Base-by-base conservation (phyloP, 2,797 vertebrate species). In the Zenarchopterus dispar region DNA sequence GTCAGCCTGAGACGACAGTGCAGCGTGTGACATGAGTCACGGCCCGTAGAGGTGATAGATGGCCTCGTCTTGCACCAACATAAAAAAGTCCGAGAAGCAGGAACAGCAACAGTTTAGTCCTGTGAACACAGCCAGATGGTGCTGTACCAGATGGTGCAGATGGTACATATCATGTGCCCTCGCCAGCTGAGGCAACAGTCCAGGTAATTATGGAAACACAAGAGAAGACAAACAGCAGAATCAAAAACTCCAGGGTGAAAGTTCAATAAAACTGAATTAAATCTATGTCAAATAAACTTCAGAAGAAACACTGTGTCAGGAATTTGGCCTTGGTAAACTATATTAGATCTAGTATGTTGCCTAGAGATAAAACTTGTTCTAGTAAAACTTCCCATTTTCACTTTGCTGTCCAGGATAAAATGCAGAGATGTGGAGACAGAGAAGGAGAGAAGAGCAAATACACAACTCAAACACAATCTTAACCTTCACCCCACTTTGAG, bases 1-100 rank as follows among this genome's bases (percentile, higher is more conserved):
- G 36, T 39, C 13, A 5, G 11, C 95, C 95, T 28, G 95, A 94
- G 69, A 96, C 94, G 9, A 94, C 95, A 26, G 95, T 96, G 80
- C 93, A 95, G 69, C 92, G 92, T 8, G 81, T 90, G 45, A 96
- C 84, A 2, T 96, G 95, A 78, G 96, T 96, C 95, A 96, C 96
- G 62, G 95, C 95, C 84, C 96, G 62, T 70, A 96, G 80, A 7
- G 91, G 93, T 66, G 95, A 94, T 51, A 96, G 87, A 73, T 95
- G 92, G 39, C 94, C 94, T 70, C 96, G 95, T 82, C 94, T 92
- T 23, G 94, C 95, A 57, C 95, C 93, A 0, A 94, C 94, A 17
- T 95, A 96, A 84, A 96, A 96, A 56, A 96, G 84, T 81, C 95
- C 94, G 84, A 43, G 54, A 77, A 31, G 63, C 50, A 59, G 23